Evolutionary conservation across 2,113 vertebrate genomes (phyloP).

Genomic region (Anguilla japonica): DNA sequence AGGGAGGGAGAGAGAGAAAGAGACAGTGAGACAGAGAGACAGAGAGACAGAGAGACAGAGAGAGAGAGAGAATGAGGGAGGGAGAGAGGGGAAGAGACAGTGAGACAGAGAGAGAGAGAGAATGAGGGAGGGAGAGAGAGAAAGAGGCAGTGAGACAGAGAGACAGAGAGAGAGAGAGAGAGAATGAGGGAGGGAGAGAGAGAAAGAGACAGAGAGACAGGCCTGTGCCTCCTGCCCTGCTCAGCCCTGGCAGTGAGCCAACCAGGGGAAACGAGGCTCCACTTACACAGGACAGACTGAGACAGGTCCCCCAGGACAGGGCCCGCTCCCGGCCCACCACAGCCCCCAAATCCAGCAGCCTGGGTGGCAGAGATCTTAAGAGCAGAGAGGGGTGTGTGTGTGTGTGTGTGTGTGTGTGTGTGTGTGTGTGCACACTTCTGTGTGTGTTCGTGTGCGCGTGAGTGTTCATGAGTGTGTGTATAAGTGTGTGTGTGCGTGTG

Average conservation of each 20-base stretch:
- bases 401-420: neutral
- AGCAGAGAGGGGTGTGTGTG: neutral
- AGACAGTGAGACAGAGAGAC: no score
- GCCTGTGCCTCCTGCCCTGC: neutral
- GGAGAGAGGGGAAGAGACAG: no score
- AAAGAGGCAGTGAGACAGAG: no score
- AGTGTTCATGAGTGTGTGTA: neutral
- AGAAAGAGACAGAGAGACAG: neutral
- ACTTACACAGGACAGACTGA: neutral
- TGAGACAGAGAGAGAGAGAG: no score
- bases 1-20: no score
- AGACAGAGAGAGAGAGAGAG: no score
- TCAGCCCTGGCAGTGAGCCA: neutral
- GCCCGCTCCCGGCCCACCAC: neutral
- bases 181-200: no score
- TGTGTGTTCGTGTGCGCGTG: neutral
- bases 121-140: neutral
- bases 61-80: neutral
- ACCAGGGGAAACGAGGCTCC: neutral
- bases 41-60: no score
- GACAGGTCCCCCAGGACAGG: neutral
- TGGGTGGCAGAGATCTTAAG: constrained; percentile 17
- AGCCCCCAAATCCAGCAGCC: neutral
- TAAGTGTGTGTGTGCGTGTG: neutral
- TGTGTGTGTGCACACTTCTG: neutral